Evolutionary conservation across 1,140 invertebrate species (phyloP), one percentile per base, ranked within the genome.

Genomic region (Zaprionus ghesquierei): DNA sequence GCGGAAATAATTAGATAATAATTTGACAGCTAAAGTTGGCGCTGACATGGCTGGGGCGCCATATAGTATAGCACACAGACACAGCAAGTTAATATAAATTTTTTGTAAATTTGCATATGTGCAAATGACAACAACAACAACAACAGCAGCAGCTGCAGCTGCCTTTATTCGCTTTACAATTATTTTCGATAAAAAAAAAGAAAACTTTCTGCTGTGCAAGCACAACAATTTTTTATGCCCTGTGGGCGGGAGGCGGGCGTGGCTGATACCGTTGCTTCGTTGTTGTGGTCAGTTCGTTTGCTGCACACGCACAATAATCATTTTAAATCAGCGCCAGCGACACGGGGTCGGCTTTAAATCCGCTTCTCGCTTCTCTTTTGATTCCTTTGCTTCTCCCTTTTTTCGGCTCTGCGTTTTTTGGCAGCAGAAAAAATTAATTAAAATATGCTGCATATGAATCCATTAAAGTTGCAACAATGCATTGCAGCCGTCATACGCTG

Each of bases 381-480:
- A 8, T 9, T 31, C 29, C 5, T 15, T 2, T 38, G 5, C n/a
- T 15, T n/a, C n/a, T 15, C 6, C 35, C 35, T 9, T 68, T 66
- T 78, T 59, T 72, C 31, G 27, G 29, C 20, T 41, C 41, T 15
- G 2, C n/a, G 25, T 64, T 61, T 77, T 55, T 63, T 59, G 46
- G 50, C n/a, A 41, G 50, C 18, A 35, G 60, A 62, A 75, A 72
- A 87, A 72, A 75, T 85, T 81, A 86, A 81, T 86, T 81, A 86
- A 85, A 85, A 87, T 81, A 78, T 81, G 53, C 38, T 59, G 74
- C 60, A 87, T n/a, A n/a, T 81, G 80, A 71, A 81, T 77, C 79
- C 81, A 79, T 82, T 82, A 70, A 72, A 81, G 79, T 66, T 68
- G 75, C 64, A 79, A 31, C 60, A 65, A 50, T 59, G 51, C 38